A percentile compares a stretch with the other conserved stretches of the same genome.
Evolutionary conservation across 1,140 invertebrate genomes (phyloP).

Genomic region (Mactra quadrangularis): DNA sequence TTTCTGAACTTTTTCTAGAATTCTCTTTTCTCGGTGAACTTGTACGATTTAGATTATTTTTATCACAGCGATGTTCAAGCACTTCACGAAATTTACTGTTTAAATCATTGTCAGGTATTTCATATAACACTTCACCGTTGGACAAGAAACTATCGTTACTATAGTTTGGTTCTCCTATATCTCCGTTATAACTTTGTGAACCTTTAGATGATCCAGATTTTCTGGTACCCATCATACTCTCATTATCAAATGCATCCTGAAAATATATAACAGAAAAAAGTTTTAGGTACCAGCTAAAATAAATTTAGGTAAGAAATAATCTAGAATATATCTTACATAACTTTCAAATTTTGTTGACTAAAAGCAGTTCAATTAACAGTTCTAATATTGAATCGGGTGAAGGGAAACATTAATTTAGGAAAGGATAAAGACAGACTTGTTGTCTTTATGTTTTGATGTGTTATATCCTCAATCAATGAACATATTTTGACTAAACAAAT

Average conservation of each 20-base stretch:
- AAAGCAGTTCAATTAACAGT: no score
- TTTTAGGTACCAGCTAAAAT: background rate
- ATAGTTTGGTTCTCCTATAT: slow-evolving; percentile 69
- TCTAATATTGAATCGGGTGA: no score
- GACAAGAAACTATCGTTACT: slow-evolving; percentile 80
- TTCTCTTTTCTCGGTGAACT: slow-evolving; percentile 66
- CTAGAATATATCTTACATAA: no score
- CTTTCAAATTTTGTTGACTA: no score
- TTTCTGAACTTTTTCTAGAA: slow-evolving; percentile 78
- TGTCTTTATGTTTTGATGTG: no score
- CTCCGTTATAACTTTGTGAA: slow-evolving; percentile 49
- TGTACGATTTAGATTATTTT: slow-evolving; percentile 60
- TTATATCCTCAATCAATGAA: no score
- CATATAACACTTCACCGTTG: slow-evolving; percentile 71
- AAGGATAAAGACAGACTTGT: no score
- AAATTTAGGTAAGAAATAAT: no score
- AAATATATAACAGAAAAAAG: slow-evolving; percentile 5
- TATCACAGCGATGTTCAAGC: slow-evolving; percentile 76
- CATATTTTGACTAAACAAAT: no score
- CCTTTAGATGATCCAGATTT: slow-evolving; percentile 60
- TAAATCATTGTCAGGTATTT: slow-evolving; percentile 77
- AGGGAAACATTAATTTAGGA: background rate
- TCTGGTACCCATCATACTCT: slow-evolving; percentile 56
- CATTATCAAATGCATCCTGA: slow-evolving; percentile 60
- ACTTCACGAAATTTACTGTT: slow-evolving; percentile 78